Evolutionary conservation across 2,113 vertebrate species (phyloP).

Genomic region (Herpailurus yagouaroundi): DNA sequence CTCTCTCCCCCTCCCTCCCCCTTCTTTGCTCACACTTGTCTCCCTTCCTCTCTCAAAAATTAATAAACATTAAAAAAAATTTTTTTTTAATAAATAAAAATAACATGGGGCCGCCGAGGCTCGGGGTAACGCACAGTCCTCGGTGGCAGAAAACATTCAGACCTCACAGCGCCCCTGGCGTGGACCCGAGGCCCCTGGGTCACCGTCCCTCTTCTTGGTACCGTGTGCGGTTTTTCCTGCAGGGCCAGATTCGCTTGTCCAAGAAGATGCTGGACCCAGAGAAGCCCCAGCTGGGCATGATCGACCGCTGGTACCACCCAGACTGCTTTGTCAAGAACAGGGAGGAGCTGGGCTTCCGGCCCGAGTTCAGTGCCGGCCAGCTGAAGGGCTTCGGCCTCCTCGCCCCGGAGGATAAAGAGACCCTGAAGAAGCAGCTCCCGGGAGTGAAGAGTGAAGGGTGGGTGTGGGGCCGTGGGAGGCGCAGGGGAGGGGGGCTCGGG

Average conservation of each 20-base stretch:
- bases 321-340: slow-evolving; percentile 92
- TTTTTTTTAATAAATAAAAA: too few species aligned
- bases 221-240: background rate
- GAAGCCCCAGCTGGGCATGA: slow-evolving; percentile 97
- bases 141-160: background rate
- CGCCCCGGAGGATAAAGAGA: slow-evolving; percentile 91
- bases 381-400: slow-evolving; percentile 93
- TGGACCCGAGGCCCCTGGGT: background rate
- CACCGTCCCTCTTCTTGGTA: too few species aligned
- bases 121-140: background rate
- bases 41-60: too few species aligned
- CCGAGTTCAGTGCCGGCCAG: slow-evolving; percentile 90
- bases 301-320: slow-evolving; percentile 98
- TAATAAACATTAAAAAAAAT: too few species aligned
- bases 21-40: too few species aligned
- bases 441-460: slow-evolving; percentile 93
- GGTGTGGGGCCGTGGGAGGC: background rate
- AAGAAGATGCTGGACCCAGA: slow-evolving; percentile 96
- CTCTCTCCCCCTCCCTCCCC: too few species aligned
- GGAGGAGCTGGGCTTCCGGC: slow-evolving; percentile 93
- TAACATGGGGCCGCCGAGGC: background rate
- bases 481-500: too few species aligned
- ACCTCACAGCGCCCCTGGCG: background rate
- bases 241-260: slow-evolving; percentile 97
- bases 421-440: slow-evolving; percentile 93